These are phyloP conservation scores for Mirza zaza DNA, from an alignment of 2,113 vertebrate species.

Conservation along the genomic window DNA sequence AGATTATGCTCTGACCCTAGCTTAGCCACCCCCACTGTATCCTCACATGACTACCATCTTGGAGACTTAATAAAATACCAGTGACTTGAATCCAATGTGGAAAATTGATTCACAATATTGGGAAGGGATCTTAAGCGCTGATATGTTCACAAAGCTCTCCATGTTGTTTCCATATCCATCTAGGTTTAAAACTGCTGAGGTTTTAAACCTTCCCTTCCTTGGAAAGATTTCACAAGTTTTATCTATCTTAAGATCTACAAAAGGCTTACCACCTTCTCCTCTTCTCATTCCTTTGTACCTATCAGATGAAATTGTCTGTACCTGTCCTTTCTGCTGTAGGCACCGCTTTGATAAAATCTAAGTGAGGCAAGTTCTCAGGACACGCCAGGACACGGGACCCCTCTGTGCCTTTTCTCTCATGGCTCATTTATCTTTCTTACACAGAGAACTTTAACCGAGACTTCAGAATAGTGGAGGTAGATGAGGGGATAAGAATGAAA, in stretches of 20 bases:
- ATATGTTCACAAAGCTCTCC: neutral
- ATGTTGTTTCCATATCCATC: neutral
- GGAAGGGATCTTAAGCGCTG: neutral
- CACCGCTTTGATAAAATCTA: no score
- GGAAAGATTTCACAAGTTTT: neutral
- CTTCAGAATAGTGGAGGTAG: neutral
- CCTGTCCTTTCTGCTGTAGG: neutral
- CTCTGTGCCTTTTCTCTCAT: neutral
- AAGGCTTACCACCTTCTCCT: neutral
- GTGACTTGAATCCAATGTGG: neutral
- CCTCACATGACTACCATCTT: neutral
- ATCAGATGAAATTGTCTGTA: neutral
- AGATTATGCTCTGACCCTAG: no score
- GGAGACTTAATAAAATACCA: neutral
- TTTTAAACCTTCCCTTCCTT: neutral
- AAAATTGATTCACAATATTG: neutral
- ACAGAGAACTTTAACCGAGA: neutral
- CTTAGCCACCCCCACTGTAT: neutral
- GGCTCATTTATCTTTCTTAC: neutral
- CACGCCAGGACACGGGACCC: fast-evolving
- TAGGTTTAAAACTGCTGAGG: no score
- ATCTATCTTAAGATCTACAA: neutral
- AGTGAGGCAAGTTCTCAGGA: neutral
- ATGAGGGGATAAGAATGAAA: neutral
- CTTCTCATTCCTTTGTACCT: neutral